Evolutionary conservation across 2,888 invertebrate genomes (phyloP).

Genomic region (Rhagophthalmus giganteus): DNA sequence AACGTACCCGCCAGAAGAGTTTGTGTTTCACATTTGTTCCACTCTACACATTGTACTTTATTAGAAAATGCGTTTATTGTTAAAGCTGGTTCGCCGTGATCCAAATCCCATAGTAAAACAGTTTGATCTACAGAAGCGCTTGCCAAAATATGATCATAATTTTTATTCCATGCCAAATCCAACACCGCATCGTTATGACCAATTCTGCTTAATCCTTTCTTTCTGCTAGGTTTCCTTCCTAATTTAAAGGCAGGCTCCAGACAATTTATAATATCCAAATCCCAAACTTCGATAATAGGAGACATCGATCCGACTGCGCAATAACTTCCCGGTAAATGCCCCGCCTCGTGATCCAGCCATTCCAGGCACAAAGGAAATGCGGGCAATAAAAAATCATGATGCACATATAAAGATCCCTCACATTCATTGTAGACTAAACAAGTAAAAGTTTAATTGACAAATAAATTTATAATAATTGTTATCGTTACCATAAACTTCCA

Average conservation of each 20-base stretch:
- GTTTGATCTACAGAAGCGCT: slow-evolving; percentile 91
- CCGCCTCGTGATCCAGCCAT: slow-evolving; percentile 87
- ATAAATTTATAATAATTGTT: no score
- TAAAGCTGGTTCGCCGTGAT: slow-evolving; percentile 74
- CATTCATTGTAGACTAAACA: slow-evolving; percentile 82
- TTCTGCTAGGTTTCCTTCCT: slow-evolving; percentile 73
- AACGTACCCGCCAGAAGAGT: slow-evolving; percentile 66
- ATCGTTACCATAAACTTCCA: slow-evolving; percentile 88
- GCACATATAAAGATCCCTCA: slow-evolving; percentile 87
- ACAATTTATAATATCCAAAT: slow-evolving; percentile 89
- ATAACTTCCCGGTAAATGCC: slow-evolving; percentile 76
- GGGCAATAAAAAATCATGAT: slow-evolving; percentile 89
- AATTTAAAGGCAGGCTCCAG: slow-evolving; percentile 86
- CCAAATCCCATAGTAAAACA: slow-evolving; percentile 90
- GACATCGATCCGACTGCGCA: slow-evolving; percentile 89
- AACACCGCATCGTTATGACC: slow-evolving; percentile 92
- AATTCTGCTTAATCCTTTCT: slow-evolving; percentile 67
- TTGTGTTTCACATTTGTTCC: slow-evolving; percentile 83
- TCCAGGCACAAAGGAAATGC: slow-evolving; percentile 91
- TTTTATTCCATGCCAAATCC: slow-evolving; percentile 87
- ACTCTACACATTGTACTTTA: slow-evolving; percentile 81
- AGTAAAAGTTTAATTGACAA: no score
- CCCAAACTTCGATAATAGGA: slow-evolving; percentile 94
- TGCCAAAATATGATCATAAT: slow-evolving; percentile 80
- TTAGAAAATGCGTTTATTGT: slow-evolving; percentile 75